Conservation (phyloP, 2,888 invertebrate genomes). For the Axea sp. region DNA sequence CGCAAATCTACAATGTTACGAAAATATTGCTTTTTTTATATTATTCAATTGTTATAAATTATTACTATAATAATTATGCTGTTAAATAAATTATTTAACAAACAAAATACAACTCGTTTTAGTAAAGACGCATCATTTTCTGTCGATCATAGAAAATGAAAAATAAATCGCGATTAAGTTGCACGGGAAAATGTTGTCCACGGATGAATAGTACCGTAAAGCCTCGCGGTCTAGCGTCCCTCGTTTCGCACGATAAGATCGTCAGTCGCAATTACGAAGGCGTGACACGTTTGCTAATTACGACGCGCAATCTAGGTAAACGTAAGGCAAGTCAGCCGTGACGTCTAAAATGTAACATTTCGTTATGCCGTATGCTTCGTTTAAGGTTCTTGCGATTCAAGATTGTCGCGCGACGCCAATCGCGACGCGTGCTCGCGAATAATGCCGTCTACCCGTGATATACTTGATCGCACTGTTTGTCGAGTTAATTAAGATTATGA, state of each 20-base stretch:
- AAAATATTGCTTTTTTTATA: too few species aligned
- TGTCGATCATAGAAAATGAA: too few species aligned
- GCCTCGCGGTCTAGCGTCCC: conserved; percentile 18
- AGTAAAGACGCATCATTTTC: too few species aligned
- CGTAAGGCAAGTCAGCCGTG: conserved; percentile 51
- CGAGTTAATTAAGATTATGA: conserved; percentile 52
- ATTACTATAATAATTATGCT: too few species aligned
- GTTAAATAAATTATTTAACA: too few species aligned
- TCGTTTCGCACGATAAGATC: conserved; percentile 52
- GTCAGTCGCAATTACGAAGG: conserved; percentile 61
- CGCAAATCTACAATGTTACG: too few species aligned
- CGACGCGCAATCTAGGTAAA: conserved; percentile 55
- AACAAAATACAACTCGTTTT: neutral
- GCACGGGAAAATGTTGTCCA: conserved; percentile 11
- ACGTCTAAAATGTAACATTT: conserved; percentile 44
- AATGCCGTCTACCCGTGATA: conserved; percentile 17
- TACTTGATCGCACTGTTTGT: conserved; percentile 37
- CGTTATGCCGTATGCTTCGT: too few species aligned
- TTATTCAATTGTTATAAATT: too few species aligned
- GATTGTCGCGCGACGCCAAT: conserved; percentile 33
- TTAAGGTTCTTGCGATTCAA: conserved; percentile 27
- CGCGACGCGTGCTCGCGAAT: conserved; percentile 42
- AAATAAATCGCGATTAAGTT: neutral
- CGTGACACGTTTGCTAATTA: conserved; percentile 63
- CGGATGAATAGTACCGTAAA: conserved; percentile 34